phyloP scores from a whole-genome alignment of 1,140 invertebrate genomes.

The Littorina saxatilis region DNA sequence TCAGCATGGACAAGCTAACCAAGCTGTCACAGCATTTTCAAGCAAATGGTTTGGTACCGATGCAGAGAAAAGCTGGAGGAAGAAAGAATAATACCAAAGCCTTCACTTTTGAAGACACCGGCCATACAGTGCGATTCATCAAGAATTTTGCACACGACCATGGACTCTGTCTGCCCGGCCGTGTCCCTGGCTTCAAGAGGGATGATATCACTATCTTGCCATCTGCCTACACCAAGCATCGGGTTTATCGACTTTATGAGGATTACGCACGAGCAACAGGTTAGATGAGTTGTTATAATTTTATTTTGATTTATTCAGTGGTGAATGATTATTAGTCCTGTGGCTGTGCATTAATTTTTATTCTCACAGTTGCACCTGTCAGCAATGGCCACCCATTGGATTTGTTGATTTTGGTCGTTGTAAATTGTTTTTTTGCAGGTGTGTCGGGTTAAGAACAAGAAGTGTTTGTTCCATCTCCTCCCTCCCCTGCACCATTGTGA shows the following conservation, averaged over 20 bases:
- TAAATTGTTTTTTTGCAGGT: too few species aligned
- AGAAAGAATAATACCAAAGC: slow-evolving; percentile 33
- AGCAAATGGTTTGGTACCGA: slow-evolving; percentile 40
- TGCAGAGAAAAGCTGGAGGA: slow-evolving; percentile 37
- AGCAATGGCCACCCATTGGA: too few species aligned
- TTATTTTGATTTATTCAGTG: too few species aligned
- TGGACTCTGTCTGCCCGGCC: slow-evolving; percentile 49
- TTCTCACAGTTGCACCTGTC: too few species aligned
- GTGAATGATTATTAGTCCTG: too few species aligned
- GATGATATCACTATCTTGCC: slow-evolving; percentile 45
- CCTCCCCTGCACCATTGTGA: too few species aligned
- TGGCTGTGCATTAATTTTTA: too few species aligned
- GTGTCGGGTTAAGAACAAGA: too few species aligned
- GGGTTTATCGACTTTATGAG: background rate
- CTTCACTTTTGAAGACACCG: slow-evolving; percentile 39
- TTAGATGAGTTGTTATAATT: too few species aligned
- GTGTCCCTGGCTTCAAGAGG: slow-evolving; percentile 51
- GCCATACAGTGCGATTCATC: slow-evolving; percentile 43
- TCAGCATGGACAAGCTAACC: slow-evolving; percentile 38
- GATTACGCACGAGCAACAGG: slow-evolving; percentile 16
- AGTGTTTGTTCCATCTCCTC: too few species aligned
- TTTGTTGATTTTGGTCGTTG: too few species aligned
- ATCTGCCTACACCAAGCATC: slow-evolving; percentile 28
- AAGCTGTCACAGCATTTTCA: slow-evolving; percentile 36
- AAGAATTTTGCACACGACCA: slow-evolving; percentile 48